Evolutionary conservation across 92 coral and sea anemone genomes (phyloP).

Genomic region (Actinostola sp.): DNA sequence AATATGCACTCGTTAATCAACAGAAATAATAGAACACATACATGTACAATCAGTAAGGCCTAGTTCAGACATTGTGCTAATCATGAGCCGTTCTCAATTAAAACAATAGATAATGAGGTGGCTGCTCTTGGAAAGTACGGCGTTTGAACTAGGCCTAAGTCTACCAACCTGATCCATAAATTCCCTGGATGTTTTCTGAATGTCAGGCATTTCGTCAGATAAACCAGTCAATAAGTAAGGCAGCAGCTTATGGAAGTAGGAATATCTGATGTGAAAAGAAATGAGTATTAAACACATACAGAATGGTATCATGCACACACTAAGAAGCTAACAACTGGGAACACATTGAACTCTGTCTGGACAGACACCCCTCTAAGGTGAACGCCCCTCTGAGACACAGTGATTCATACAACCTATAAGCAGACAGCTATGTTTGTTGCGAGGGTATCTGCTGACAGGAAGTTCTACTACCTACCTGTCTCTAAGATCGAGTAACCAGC

Average conservation of each 20-base stretch:
- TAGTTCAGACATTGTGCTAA: too few relatives aligned
- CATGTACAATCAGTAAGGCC: too few relatives aligned
- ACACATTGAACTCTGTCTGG: too few relatives aligned
- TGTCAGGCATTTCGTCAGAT: conserved; percentile 93
- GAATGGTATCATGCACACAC: too few relatives aligned
- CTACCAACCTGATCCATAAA: conserved; percentile 82
- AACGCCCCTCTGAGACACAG: too few relatives aligned
- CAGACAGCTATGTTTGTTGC: too few relatives aligned
- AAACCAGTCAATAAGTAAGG: conserved; percentile 93
- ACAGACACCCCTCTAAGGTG: too few relatives aligned
- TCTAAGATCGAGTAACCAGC: conserved; percentile 83
- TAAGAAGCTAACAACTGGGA: too few relatives aligned
- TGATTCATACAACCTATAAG: too few relatives aligned
- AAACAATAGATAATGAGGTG: neutral
- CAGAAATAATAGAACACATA: too few relatives aligned
- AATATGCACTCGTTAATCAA: too few relatives aligned
- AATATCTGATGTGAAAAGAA: conserved; percentile 60
- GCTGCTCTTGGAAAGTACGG: neutral
- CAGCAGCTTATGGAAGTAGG: conserved; percentile 92
- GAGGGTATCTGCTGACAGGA: too few relatives aligned
- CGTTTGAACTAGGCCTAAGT: neutral
- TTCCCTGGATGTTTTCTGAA: conserved; percentile 74
- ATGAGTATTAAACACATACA: neutral
- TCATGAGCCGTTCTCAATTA: neutral
- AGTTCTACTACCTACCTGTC: conserved; percentile 73